A percentile compares a stretch with the other conserved stretches of the same genome.
phyloP scores from a whole-genome alignment of 2,888 invertebrate genomes.

The Cataglyphis cursor region DNA sequence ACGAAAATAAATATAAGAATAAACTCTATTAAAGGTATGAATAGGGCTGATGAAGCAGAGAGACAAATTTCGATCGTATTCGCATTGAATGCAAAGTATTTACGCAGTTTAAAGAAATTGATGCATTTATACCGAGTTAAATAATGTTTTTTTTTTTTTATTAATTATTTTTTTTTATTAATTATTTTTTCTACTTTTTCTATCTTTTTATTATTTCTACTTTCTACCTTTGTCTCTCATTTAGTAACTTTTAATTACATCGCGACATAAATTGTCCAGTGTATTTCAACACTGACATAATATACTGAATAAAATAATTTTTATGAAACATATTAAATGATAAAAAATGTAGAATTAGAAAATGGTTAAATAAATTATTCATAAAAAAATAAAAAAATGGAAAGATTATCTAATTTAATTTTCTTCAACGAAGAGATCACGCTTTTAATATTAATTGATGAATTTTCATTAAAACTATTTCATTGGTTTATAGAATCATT shows the following conservation, averaged over 20 bases:
- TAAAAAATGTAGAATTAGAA: constrained; percentile 14
- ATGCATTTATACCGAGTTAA: not conserved
- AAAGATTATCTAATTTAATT: not conserved
- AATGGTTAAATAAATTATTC: constrained; percentile 9
- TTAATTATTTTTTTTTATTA: not conserved
- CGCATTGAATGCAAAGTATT: not conserved
- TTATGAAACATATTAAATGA: not conserved
- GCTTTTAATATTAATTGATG: not conserved
- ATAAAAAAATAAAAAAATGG: not conserved
- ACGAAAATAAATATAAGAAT: constrained; percentile 17
- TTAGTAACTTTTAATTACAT: constrained; percentile 32
- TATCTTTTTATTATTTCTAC: constrained; percentile 10
- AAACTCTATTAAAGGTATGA: constrained; percentile 10
- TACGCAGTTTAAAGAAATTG: constrained; percentile 6
- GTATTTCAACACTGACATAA: not conserved
- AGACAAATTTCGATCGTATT: not conserved
- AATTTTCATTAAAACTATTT: not conserved
- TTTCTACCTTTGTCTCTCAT: not conserved
- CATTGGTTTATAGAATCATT: not conserved
- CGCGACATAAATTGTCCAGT: not conserved
- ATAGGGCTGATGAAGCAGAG: constrained; percentile 1
- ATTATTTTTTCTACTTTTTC: not conserved
- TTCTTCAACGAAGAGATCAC: not conserved
- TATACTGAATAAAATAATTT: constrained; percentile 23
- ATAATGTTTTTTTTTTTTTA: not conserved